Percentiles rank a stretch among this genome's conserved stretches.
phyloP scores from a whole-genome alignment of 2,797 vertebrate species.

The Coilia nasus region DNA sequence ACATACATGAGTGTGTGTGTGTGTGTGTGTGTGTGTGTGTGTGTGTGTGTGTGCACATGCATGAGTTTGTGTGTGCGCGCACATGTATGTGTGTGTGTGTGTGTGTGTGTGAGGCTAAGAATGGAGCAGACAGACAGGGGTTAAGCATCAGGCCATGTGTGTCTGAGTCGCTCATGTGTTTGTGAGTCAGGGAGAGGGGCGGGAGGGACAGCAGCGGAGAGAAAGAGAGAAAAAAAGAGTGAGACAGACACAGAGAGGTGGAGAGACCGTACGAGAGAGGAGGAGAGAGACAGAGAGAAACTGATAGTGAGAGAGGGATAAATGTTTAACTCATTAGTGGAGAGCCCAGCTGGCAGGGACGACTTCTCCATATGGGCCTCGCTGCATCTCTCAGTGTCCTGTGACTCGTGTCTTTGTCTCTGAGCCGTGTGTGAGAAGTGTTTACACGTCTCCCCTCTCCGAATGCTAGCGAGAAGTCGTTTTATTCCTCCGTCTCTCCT shows the following conservation, averaged over 20 bases:
- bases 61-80: too few species aligned
- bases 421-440: neutral
- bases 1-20: neutral
- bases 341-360: slow-evolving; percentile 29
- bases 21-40: neutral
- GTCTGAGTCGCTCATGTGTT: slow-evolving; percentile 41
- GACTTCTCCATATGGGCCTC: slow-evolving; percentile 50
- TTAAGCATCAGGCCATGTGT: slow-evolving; percentile 30
- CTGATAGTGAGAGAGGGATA: slow-evolving; percentile 40
- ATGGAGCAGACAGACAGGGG: slow-evolving; percentile 20
- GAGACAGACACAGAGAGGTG: slow-evolving; percentile 44
- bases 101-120: slow-evolving; percentile 1
- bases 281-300: slow-evolving; percentile 53
- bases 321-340: slow-evolving; percentile 62
- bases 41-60: neutral
- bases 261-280: neutral
- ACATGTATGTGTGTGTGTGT: neutral
- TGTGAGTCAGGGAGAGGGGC: slow-evolving; percentile 41
- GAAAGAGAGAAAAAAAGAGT: slow-evolving; percentile 25
- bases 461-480: neutral
- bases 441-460: neutral
- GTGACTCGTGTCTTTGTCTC: neutral
- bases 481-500: neutral
- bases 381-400: slow-evolving; percentile 39
- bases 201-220: slow-evolving; percentile 40